Conservation (phyloP, 2,888 invertebrate species). For the Dryobotodes eremita region DNA sequence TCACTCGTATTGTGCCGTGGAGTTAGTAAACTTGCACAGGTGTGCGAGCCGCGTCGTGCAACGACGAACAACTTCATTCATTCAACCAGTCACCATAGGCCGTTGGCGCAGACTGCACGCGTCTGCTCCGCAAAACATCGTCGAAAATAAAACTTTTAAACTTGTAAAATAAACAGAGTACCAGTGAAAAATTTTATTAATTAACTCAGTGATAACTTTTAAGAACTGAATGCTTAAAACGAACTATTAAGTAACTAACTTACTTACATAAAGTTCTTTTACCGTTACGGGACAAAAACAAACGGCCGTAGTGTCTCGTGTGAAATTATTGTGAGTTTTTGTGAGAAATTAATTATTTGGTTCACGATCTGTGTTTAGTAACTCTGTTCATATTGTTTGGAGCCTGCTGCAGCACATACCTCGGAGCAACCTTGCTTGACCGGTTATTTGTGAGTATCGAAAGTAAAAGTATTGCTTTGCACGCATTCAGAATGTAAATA, state of each 20-base stretch:
- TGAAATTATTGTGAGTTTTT: constrained; percentile 66
- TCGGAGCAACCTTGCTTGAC: constrained; percentile 70
- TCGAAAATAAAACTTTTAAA: constrained; percentile 28
- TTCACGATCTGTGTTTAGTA: constrained; percentile 68
- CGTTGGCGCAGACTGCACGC: constrained; percentile 25
- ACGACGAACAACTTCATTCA: constrained; percentile 24
- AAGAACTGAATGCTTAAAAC: constrained; percentile 8
- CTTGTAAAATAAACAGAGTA: neutral
- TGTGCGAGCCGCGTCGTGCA: constrained; percentile 14
- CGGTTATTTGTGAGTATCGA: constrained; percentile 78
- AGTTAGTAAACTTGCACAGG: constrained; percentile 29
- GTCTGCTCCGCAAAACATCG: constrained; percentile 8
- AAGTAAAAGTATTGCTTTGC: constrained; percentile 77
- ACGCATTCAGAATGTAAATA: constrained; percentile 63
- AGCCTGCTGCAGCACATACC: constrained; percentile 28
- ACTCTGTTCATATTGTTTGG: constrained; percentile 65
- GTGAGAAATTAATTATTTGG: constrained; percentile 70
- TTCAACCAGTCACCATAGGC: constrained; percentile 54
- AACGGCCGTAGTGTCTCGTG: constrained; percentile 67
- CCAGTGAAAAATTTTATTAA: neutral
- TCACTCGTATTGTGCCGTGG: constrained; percentile 17
- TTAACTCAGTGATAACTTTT: constrained; percentile 21
- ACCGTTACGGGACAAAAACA: constrained; percentile 59
- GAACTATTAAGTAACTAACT: neutral
- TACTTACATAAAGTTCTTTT: constrained; percentile 30